Base-by-base conservation (phyloP, 2,888 invertebrate genomes). In the Boloria euphrosyne region DNA sequence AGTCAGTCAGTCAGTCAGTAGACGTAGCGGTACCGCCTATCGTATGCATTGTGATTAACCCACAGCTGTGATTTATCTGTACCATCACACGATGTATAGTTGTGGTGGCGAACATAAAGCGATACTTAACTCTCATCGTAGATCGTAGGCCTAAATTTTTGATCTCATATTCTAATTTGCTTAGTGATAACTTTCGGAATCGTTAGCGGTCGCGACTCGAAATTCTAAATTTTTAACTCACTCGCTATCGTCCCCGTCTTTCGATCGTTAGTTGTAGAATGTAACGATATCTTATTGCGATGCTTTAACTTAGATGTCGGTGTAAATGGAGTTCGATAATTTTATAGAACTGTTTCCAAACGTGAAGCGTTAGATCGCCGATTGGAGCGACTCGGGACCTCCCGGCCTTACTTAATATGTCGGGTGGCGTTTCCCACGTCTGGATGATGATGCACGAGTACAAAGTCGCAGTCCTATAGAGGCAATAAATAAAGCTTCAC, bases 111-210 rank as follows among this genome's bases (percentile, higher is more conserved):
- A 86, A 83, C 82, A 85, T 90, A 87, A 88, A 90, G 89, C 88
- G 78, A 81, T 85, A 89, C 88, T 89, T 88, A 88, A 88, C 86
- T 82, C 84, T 69, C 63, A 61, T 87, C 86, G 84, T 83, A 91
- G 91, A 88, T 85, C 83, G 89, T 92, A 91, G 91, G 91, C 91
- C 91, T 92, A 91, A 90, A 88, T 85, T 87, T 90, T 90, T 92
- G 92, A 92, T 92, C 92, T 92, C 92, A 92, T 91, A 90, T 89
- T 91, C 91, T 92, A 87, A 91, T 92, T 91, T 91, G 91, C 90
- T 90, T 90, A 92, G 91, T 89, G 86, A 86, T 90, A 89, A 85
- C 72, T 84, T 88, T 90, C 83, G 87, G 87, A 85, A 86, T 84
- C 79, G 83, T 85, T 83, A 87, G 85, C 84, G 85, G 85, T 86